Evolutionary conservation across 2,888 invertebrate species (phyloP), one percentile per base, ranked within the genome.

Genomic region (Tetropium fuscum): DNA sequence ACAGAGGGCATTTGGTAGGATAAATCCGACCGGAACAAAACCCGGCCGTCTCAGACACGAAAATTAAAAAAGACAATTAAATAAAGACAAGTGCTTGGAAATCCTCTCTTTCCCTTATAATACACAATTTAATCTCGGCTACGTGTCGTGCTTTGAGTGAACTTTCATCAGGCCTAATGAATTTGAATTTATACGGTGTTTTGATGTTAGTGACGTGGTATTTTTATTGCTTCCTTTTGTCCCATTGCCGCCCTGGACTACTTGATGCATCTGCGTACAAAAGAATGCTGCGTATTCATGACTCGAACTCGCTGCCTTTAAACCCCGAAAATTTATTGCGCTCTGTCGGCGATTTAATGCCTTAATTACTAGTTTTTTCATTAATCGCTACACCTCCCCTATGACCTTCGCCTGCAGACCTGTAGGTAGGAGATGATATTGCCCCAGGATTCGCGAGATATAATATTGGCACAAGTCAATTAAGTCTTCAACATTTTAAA

Each of bases 241-340:
- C 53, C 58, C 16, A 19, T 41, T 40, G 60, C 58, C 64, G 60
- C 60, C 47, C 49, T 53, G 48, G 53, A 54, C 58, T 60, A 54
- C 60, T 58, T 58, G 60, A 45, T 59, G 64, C 64, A 64, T 61
- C 60, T 59, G 61, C 56, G 60, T 56, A 58, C 60, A 63, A 65
- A 63, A 58, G 63, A 63, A 63, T 51, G 51, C 40, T 65, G 65
- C 63, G 63, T 65, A 63, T 63, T 63, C 65, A 65, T 65, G 65
- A 65, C 54, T 65, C 49, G 45, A n/a, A 54, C 58, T 55, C 56
- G 57, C 60, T 58, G 60, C 56, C 58, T 62, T 65, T 58, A 58
- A 57, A 61, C 58, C 65, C 63, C 63, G 63, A 63, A 61, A 65
- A 63, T 65, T 65, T 65, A 65, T 65, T 63, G 43, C 65, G 49